A percentile compares a stretch with the other conserved stretches of the same genome.
Evolutionary conservation across 2,888 invertebrate species (phyloP).

Genomic region (Unio delphinus): DNA sequence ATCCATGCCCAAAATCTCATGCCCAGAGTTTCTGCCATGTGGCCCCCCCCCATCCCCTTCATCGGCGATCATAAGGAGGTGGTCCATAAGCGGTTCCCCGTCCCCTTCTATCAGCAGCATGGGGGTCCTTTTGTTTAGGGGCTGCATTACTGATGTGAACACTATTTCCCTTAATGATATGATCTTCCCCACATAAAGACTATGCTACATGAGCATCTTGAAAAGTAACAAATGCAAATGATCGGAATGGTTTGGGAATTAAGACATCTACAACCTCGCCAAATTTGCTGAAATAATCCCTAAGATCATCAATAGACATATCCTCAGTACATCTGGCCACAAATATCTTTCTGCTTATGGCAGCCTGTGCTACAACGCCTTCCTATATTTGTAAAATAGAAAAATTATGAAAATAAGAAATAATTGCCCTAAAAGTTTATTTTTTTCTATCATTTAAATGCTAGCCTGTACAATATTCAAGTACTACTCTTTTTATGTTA

Average conservation of each 20-base stretch:
- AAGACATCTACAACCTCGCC: conserved; percentile 97
- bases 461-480: no score
- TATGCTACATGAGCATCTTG: no score
- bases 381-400: no score
- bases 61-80: not conserved
- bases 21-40: conserved; percentile 10
- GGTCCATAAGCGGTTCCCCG: conserved; percentile 6
- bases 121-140: not conserved
- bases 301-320: conserved; percentile 88
- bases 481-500: no score
- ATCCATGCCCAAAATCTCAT: not conserved
- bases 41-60: conserved; percentile 3
- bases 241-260: conserved; percentile 90
- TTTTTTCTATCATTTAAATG: no score
- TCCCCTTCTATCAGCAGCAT: conserved; percentile 3
- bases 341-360: no score
- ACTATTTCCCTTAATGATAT: no score
- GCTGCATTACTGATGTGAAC: no score
- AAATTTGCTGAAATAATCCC: conserved; percentile 86
- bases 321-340: conserved; percentile 82
- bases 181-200: no score
- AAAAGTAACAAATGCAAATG: conserved; percentile 57
- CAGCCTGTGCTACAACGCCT: no score
- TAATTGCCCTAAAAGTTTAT: no score
- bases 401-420: no score